These are phyloP conservation scores for Colius striatus DNA, from an alignment of 2,113 vertebrate species.

Conservation along the genomic window DNA sequence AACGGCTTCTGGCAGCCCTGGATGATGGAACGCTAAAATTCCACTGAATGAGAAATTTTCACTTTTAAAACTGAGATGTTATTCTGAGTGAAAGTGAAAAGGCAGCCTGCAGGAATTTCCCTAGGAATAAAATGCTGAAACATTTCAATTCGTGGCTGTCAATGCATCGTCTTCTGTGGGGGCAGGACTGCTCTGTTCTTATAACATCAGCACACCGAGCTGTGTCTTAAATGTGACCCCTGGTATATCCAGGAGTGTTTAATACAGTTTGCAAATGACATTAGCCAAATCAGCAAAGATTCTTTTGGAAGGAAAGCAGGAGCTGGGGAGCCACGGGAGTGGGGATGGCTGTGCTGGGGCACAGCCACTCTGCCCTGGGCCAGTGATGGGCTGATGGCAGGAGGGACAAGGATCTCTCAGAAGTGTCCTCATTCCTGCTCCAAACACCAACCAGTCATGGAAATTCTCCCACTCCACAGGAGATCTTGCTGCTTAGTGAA, in stretches of 20 bases:
- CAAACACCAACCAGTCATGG: rapidly evolving
- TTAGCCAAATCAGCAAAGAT: not conserved
- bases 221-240: not conserved
- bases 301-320: not conserved
- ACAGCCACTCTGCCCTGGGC: rapidly evolving
- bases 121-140: not conserved
- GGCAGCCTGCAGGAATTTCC: not conserved
- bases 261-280: not conserved
- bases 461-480: rapidly evolving
- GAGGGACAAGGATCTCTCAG: not conserved
- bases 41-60: slow-evolving; percentile 3
- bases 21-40: not conserved
- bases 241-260: not conserved
- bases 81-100: slow-evolving; percentile 4
- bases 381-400: not conserved
- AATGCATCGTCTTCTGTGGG: not conserved
- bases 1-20: not conserved
- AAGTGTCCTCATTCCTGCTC: not conserved
- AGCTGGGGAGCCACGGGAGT: not conserved
- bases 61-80: not conserved
- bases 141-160: not conserved
- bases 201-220: not conserved
- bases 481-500: not conserved
- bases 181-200: not conserved
- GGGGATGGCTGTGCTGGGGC: not conserved